Base-by-base conservation (phyloP, 2,797 vertebrate genomes). In the Carduelis carduelis region DNA sequence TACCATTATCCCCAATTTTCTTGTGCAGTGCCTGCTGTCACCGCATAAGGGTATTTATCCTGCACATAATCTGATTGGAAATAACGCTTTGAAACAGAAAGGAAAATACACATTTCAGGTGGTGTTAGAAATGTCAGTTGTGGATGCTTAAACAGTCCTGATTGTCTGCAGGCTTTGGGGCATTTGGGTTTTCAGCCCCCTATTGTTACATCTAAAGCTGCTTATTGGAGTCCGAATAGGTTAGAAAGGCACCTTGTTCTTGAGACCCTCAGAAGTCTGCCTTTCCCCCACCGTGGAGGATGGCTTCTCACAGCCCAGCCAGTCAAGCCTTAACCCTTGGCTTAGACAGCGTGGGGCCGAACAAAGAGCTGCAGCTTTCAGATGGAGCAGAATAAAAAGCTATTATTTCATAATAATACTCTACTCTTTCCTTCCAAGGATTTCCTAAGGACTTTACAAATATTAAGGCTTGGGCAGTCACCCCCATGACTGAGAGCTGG, bases 1-100 rank as follows among this genome's bases (percentile, higher is more conserved):
- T 96, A 88, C 96, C 79, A 81, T 97, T 96, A 96, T 97, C 94
- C 93, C 93, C 87, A 95, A 94, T 96, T 97, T 96, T 95, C 96
- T 95, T 95, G 82, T 96, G 93, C 93, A 77, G 55, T 95, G 90
- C 96, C 92, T 97, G 93, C 94, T 97, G 91, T 96, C 93, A 95
- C 78, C 1, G 5, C 89, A n/a, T 90, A 93, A 94, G 91, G 88
- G 59, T 96, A 95, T 96, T 96, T 96, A 95, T 96, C 89, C 89
- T 92, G 71, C 82, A 74, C 83, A 50, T 95, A 96, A 97, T 96
- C 95, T 97, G 92, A 95, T 94, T 96, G 96, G 69, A 96, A 96
- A 94, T 83, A 95, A 89, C 63, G 50, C 94, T 97, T 96, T 96
- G 95, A 97, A 97, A 95, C 71, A 56, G 95, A 91, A 95, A 94